These are phyloP conservation scores for Penelope pileata DNA, from an alignment of 2,113 vertebrate species.

Conservation along the genomic window DNA sequence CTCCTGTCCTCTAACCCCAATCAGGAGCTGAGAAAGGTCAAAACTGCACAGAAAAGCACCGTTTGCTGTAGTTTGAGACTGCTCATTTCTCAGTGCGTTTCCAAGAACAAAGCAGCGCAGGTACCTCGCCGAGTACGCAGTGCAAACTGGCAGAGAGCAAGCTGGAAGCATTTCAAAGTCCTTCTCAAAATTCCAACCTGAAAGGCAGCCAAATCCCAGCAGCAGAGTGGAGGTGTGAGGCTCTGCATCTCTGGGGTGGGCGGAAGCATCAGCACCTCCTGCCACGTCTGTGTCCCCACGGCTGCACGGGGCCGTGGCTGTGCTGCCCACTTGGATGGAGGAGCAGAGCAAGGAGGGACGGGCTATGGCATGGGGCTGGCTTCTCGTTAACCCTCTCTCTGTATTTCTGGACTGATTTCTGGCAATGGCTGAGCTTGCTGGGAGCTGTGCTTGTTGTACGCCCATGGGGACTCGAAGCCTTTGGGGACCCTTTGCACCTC, in stretches of 20 bases:
- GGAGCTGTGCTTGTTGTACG: not conserved
- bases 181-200: constrained; percentile 66
- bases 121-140: not conserved
- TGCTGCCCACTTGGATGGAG: constrained; percentile 73
- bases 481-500: not conserved
- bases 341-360: constrained; percentile 54
- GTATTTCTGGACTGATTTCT: not conserved
- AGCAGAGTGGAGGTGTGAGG: constrained; percentile 68
- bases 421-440: not conserved
- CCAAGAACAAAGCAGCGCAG: constrained; percentile 59
- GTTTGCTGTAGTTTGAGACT: accelerated
- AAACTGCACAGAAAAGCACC: accelerated
- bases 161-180: constrained; percentile 70
- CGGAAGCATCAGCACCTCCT: constrained; percentile 71
- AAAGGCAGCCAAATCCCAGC: constrained; percentile 66
- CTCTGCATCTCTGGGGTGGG: constrained; percentile 67
- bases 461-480: not conserved
- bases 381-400: constrained; percentile 55
- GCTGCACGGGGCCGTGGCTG: too few species aligned
- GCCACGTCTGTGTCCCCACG: constrained; percentile 58
- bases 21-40: not conserved
- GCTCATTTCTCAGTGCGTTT: not conserved
- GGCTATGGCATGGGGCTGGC: constrained; percentile 58
- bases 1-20: not conserved
- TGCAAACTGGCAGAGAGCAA: constrained; percentile 18